These are phyloP conservation scores for Nomada hirtipes DNA, from an alignment of 2,888 invertebrate genomes.

Conservation along the genomic window DNA sequence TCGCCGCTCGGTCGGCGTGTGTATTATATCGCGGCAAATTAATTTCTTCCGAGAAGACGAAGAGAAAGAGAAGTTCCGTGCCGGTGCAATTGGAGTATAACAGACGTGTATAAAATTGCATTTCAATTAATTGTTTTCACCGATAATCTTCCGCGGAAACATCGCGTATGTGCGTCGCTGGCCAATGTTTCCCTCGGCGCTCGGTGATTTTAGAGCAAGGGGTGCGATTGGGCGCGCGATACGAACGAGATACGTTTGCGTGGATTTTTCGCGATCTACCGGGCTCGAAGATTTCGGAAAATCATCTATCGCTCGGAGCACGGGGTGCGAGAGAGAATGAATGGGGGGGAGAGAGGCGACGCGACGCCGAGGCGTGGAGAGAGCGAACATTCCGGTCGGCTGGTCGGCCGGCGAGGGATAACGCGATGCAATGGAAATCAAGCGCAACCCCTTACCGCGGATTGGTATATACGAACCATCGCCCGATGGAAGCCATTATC, in stretches of 20 bases:
- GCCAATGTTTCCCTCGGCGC: not conserved
- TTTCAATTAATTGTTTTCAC: constrained; percentile 50
- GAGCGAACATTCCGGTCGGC: constrained; percentile 36
- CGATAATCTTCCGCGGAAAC: constrained; percentile 18
- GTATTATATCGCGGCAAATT: constrained; percentile 42
- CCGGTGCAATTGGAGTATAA: constrained; percentile 31
- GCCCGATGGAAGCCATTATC: constrained; percentile 77
- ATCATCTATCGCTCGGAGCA: not conserved
- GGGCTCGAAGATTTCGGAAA: not conserved
- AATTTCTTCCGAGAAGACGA: constrained; percentile 42
- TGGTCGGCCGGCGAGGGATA: constrained; percentile 65
- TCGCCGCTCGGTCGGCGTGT: constrained; percentile 6
- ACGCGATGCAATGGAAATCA: constrained; percentile 79
- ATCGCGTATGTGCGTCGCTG: not conserved
- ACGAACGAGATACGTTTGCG: not conserved
- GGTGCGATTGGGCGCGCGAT: not conserved
- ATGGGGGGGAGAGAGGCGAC: constrained; percentile 3
- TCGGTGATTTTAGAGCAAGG: not conserved
- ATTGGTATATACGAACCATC: constrained; percentile 74
- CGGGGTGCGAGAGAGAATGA: not conserved
- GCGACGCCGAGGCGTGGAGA: not conserved
- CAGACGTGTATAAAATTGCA: constrained; percentile 51
- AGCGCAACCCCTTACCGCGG: constrained; percentile 77
- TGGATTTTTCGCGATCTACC: not conserved
- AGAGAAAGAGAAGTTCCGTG: constrained; percentile 24